Conservation (phyloP, 2,113 vertebrate genomes). For the Rhinogobius similis region DNA sequence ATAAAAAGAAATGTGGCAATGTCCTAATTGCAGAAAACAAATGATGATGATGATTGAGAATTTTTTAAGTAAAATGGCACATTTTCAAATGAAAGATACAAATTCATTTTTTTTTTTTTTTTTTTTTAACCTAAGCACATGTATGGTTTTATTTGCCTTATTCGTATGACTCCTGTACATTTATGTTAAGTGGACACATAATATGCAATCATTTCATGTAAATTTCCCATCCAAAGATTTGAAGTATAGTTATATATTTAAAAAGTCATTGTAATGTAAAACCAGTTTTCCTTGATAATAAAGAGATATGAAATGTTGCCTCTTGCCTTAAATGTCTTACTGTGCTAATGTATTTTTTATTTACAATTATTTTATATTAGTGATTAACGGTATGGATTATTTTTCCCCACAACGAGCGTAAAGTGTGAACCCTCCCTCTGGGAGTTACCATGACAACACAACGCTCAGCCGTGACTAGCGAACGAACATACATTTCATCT, state of each 20-base stretch:
- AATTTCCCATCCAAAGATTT: conserved; percentile 83
- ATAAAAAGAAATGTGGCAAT: background rate
- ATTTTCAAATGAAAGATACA: conserved; percentile 44
- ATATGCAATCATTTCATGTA: conserved; percentile 91
- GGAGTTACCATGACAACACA: conserved; percentile 55
- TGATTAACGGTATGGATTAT: too few relatives aligned
- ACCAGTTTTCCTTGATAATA: conserved; percentile 85
- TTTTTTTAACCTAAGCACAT: conserved; percentile 48
- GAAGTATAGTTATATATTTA: conserved; percentile 76
- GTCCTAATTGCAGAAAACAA: background rate
- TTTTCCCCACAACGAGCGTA: too few relatives aligned
- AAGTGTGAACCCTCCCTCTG: background rate
- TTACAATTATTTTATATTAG: too few relatives aligned
- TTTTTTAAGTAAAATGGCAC: background rate
- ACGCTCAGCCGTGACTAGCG: background rate
- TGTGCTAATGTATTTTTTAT: too few relatives aligned
- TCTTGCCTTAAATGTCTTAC: conserved; percentile 1
- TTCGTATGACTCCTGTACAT: conserved; percentile 61
- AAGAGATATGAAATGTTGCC: conserved; percentile 63
- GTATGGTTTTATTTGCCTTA: conserved; percentile 82
- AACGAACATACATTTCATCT: background rate
- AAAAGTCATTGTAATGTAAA: conserved; percentile 79
- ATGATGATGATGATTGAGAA: background rate
- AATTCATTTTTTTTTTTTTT: conserved; percentile 49
- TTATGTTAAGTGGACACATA: conserved; percentile 80